Base-by-base conservation (phyloP, 1,140 invertebrate genomes). In the Drosophila micromelanica region DNA sequence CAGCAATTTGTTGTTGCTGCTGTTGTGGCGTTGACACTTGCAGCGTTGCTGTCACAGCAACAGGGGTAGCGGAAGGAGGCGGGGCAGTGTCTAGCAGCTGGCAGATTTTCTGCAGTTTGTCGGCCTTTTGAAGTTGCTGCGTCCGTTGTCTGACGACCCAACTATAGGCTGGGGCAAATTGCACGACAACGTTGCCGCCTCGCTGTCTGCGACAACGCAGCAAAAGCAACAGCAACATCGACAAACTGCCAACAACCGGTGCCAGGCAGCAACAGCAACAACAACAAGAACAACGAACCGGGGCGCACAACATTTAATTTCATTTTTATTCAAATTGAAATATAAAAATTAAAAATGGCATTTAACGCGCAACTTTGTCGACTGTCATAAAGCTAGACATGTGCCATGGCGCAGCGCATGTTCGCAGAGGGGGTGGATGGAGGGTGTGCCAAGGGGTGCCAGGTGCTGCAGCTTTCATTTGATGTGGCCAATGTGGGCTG, bases 271-370 rank as follows among this genome's bases (percentile, higher is more conserved):
- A 45, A 35, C 30, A 56, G 30, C 70, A 54, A 17, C 57, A 15
- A 35, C 6, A 13, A 30, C 20, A 37, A 15, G 37, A 11, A 38
- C 15, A 30, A 43, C 20, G 48, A 67, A 55, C 13, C 42, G 17
- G 37, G 37, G 52, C 54, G 51, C 62, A 64, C 45, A 73, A 57
- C 81, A 65, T 86, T 86, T 86, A 87, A 86, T 86, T 86, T 86
- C 74, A 87, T 81, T 87, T 86, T 86, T 78, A 78, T 86, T 78
- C 78, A 87, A 78, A 86, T 63, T 76, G 81, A 79, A 86, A 86
- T 68, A 71, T 69, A 67, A 57, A 78, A 82, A 82, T 87, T 87
- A 82, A 84, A 79, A 84, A 79, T 76, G 84, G 72, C 82, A 86
- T 86, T 86, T 86, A 86, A 86, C 80, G 81, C 59, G 73, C 73